Base-by-base conservation (phyloP, 2,888 invertebrate genomes). In the Drosophila acutilabella region DNA sequence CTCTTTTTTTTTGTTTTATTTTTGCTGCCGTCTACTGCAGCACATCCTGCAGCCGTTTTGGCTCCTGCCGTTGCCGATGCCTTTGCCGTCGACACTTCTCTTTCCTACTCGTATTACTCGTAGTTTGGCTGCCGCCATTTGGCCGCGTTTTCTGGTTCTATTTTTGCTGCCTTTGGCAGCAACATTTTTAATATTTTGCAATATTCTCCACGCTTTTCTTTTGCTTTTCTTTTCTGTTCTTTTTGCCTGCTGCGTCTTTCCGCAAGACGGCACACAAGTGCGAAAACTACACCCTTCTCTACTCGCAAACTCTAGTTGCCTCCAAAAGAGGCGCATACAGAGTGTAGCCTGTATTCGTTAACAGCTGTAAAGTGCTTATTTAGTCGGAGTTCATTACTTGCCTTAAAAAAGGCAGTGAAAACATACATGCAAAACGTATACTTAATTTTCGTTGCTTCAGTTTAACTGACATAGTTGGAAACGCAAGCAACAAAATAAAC, bases 151-250 rank as follows among this genome's bases (percentile, higher is more conserved):
- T 53, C 50, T 59, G 59, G 36, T 36, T 64, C 56, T 70, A 54
- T 61, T 68, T 69, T 52, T 41, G 42, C 66, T 77, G 74, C 78
- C 66, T 77, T 80, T 88, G 86, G 60, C 78, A 80, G 61, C 74
- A 80, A 60, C 61, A 53, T 82, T 88, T 73, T 80, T 78, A 85
- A 83, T 88, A 83, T 88, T 83, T 75, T 60, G 71, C 71, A 74
- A 88, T 80, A 73, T 77, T 85, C 72, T 72, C 77, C 66, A 66
- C 77, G 59, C 67, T 72, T 70, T 81, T 56, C 78, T 56, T 67
- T 72, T 80, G 20, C 20, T 42, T 60, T 16, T 50, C 18, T 42
- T 33, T 16, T 20, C n/a, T 18, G 18, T 26, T 36, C 18, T 18
- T 59, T 74, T 64, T 8, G 30, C 57, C 57, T 64, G 48, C 61